phyloP scores from a whole-genome alignment of 2,113 vertebrate species.

The Strix aluco region DNA sequence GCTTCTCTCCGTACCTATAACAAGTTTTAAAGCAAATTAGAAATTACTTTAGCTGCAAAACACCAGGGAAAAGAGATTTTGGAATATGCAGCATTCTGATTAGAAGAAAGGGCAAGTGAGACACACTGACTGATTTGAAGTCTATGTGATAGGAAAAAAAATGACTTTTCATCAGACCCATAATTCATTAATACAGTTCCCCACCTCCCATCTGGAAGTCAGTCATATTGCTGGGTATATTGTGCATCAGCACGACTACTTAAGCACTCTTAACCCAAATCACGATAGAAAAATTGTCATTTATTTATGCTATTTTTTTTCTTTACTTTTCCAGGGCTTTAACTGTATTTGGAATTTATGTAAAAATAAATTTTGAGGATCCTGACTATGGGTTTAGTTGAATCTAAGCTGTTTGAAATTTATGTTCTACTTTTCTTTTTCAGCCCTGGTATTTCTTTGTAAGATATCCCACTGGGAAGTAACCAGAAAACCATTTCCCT shows the following conservation, averaged over 20 bases:
- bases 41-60: constrained; percentile 6
- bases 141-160: not conserved
- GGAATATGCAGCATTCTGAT: not conserved
- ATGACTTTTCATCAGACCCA: not conserved
- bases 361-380: constrained; percentile 32
- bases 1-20: not conserved
- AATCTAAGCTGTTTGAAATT: constrained; percentile 48
- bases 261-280: constrained; percentile 1
- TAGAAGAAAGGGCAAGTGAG: constrained; percentile 31
- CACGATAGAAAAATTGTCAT: not conserved
- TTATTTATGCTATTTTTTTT: not conserved
- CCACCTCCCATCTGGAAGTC: not conserved
- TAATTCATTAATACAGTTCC: constrained; percentile 21
- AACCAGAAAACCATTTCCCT: constrained; percentile 26
- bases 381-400: constrained; percentile 5
- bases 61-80: not conserved
- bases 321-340: not conserved
- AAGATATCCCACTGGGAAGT: constrained; percentile 41
- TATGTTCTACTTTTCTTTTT: constrained; percentile 29
- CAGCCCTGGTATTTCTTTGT: constrained; percentile 34
- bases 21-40: not conserved
- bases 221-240: not conserved
- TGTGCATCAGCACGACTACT: not conserved
- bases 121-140: constrained; percentile 10
- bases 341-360: not conserved